These are phyloP conservation scores for Cephonodes hylas DNA, from an alignment of 2,888 invertebrate genomes.

Conservation along the genomic window DNA sequence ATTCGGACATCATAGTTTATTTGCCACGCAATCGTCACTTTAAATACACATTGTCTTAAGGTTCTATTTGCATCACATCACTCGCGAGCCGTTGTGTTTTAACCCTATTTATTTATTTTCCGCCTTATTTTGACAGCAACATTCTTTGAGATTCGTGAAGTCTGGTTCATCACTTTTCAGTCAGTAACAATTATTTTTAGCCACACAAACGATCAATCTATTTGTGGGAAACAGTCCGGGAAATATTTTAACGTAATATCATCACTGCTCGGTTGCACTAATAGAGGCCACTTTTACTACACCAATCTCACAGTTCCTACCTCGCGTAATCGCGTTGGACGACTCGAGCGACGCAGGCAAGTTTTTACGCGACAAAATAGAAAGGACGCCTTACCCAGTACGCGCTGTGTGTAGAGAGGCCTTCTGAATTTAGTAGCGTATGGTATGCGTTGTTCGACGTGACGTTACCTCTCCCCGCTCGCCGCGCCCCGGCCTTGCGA, in stretches of 20 bases:
- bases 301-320: conserved; percentile 65
- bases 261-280: conserved; percentile 49
- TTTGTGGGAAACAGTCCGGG: conserved; percentile 10
- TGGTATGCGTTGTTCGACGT: conserved; percentile 74
- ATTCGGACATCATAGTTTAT: conserved; percentile 45
- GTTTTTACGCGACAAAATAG: conserved; percentile 50
- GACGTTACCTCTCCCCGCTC: conserved; percentile 68
- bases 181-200: not conserved
- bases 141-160: conserved; percentile 39
- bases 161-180: conserved; percentile 13
- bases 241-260: conserved; percentile 47
- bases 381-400: conserved; percentile 28
- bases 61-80: conserved; percentile 52
- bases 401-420: conserved; percentile 22
- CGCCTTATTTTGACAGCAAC: conserved; percentile 68
- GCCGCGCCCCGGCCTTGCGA: conserved; percentile 73
- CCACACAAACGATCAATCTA: not conserved
- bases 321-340: conserved; percentile 75
- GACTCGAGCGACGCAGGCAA: conserved; percentile 76
- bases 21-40: conserved; percentile 49
- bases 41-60: conserved; percentile 44
- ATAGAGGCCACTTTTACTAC: conserved; percentile 68
- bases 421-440: conserved; percentile 61
- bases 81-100: conserved; percentile 55
- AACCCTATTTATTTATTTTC: conserved; percentile 78